Conservation (phyloP, 37 sponge, comb jelly and placozoan species). For the Agelas oroides region DNA sequence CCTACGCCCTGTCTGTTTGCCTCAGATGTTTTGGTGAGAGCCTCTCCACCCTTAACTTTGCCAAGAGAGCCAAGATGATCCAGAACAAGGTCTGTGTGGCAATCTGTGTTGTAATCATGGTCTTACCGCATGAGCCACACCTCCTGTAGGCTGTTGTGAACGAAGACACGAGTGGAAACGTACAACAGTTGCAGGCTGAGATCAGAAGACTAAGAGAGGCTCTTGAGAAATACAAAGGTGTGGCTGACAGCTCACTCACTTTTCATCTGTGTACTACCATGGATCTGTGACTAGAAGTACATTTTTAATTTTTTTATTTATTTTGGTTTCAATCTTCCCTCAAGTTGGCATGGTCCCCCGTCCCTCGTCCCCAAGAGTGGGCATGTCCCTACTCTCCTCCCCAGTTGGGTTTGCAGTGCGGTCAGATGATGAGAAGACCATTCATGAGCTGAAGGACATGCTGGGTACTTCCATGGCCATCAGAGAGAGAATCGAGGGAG, state of each 20-base stretch:
- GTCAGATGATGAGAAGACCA: conserved; percentile 36
- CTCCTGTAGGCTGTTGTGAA: conserved; percentile 73
- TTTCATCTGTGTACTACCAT: no score
- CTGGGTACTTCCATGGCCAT: conserved; percentile 50
- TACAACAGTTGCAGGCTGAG: conserved; percentile 85
- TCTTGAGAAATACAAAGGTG: conserved; percentile 56
- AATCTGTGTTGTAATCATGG: no score
- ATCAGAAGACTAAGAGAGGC: conserved; percentile 62
- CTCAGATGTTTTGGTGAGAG: conserved; percentile 88
- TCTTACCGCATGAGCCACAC: no score
- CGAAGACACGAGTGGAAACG: conserved; percentile 84
- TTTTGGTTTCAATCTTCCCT: neutral
- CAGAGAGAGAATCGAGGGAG: conserved; percentile 54
- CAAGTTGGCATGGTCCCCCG: neutral
- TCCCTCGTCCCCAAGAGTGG: neutral
- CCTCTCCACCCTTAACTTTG: conserved; percentile 88
- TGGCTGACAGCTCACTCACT: neutral
- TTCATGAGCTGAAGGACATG: conserved; percentile 65
- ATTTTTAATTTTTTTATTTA: no score
- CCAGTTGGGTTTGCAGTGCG: neutral
- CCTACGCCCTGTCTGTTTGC: no score
- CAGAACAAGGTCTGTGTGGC: conserved; percentile 77
- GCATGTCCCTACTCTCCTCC: no score
- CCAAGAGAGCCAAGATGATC: conserved; percentile 85
- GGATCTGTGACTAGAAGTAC: no score